These are phyloP conservation scores for Ophion ventricosus DNA, from an alignment of 2,888 invertebrate genomes.

Conservation along the genomic window DNA sequence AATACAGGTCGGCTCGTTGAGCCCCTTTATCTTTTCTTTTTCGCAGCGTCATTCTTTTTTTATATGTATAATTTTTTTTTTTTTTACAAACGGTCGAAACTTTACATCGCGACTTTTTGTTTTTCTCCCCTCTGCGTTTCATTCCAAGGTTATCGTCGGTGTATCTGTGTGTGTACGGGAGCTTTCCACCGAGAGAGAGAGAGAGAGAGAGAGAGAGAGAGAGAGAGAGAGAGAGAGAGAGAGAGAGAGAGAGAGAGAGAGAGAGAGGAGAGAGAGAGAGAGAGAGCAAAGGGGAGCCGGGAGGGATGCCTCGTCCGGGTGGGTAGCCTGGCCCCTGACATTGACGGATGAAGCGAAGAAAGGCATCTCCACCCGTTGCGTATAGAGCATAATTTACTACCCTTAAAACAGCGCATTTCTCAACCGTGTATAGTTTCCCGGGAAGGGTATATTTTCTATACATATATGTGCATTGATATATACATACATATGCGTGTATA, in stretches of 20 bases:
- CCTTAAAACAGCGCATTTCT: constrained; percentile 61
- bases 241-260: no score
- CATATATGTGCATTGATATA: background rate
- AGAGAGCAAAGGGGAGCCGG: background rate
- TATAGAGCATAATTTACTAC: constrained; percentile 80
- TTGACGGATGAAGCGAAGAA: constrained; percentile 80
- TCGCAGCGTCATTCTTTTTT: constrained; percentile 9
- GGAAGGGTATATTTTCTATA: background rate
- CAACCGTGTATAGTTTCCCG: constrained; percentile 13
- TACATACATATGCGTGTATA: background rate
- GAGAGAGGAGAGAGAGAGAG: background rate
- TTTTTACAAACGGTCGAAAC: constrained; percentile 36
- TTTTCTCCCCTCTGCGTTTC: constrained; percentile 35
- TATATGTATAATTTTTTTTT: constrained; percentile 17
- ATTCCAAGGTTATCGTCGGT: constrained; percentile 19
- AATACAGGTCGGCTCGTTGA: constrained; percentile 59
- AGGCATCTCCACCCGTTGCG: constrained; percentile 73
- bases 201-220: no score
- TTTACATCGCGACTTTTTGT: constrained; percentile 51
- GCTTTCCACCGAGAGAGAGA: constrained; percentile 10
- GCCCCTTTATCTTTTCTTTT: constrained; percentile 23
- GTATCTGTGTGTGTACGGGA: background rate
- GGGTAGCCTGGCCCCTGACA: constrained; percentile 75
- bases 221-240: no score
- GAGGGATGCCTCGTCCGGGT: constrained; percentile 8